Evolutionary conservation across 2,797 vertebrate species (phyloP).

Genomic region (Sebastes trivittatus): DNA sequence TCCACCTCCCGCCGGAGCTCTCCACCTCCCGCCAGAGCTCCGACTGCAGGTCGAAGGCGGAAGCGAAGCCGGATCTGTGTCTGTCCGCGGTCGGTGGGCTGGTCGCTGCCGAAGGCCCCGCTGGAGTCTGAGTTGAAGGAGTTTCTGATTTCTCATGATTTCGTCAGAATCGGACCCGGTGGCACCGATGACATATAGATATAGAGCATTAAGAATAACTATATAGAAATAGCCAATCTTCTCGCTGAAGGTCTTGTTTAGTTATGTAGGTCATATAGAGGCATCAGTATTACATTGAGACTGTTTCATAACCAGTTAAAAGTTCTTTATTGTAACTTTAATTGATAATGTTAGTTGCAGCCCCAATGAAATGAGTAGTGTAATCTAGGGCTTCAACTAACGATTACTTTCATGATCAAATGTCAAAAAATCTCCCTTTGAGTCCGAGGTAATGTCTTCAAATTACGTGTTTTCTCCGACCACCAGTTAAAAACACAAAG

Average conservation of each 20-base stretch:
- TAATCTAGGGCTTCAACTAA: neutral
- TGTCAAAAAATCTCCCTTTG: neutral
- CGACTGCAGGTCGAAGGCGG: no score
- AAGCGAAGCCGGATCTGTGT: no score
- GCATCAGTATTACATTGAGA: no score
- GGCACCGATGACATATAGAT: neutral
- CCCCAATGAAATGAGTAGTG: neutral
- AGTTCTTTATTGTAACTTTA: rapidly evolving
- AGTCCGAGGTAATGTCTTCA: neutral
- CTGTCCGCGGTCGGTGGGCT: no score
- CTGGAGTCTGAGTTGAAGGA: no score
- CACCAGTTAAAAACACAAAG: neutral
- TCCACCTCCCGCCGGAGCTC: no score
- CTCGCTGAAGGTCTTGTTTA: neutral
- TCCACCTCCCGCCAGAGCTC: no score
- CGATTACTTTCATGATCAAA: neutral
- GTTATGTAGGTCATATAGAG: no score
- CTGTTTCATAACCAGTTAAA: neutral
- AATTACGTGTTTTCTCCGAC: neutral
- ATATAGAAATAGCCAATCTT: neutral
- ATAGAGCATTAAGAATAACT: neutral
- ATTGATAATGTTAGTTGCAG: neutral
- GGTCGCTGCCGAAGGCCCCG: no score
- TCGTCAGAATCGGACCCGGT: neutral
- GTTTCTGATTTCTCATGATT: no score